Evolutionary conservation across 2,113 vertebrate species (phyloP), one percentile per base, ranked within the genome.

Genomic region (Tylochromis polylepis): DNA sequence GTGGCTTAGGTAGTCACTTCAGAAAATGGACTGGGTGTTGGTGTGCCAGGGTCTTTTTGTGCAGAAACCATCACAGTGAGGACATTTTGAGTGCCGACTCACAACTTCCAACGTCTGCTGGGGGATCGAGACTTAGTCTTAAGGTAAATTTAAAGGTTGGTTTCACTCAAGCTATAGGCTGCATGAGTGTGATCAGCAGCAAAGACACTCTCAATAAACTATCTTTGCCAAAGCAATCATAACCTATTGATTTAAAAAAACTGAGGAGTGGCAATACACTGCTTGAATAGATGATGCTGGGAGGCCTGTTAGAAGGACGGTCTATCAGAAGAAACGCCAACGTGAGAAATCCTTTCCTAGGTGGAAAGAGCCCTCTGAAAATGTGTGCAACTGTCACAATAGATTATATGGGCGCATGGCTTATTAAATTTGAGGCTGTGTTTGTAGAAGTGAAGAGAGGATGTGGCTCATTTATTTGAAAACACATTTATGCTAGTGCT

Each of bases 1-100:
- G 27, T 90, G 87, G 90, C 91, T 91, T 90, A 78, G 91, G 85
- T 81, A 87, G 92, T 92, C 94, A 92, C 93, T 95, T 94, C 93
- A 95, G 92, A 90, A 91, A 92, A 93, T 87, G 77, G 85, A 85
- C 85, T 75, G 9, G 27, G 34, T 46, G 70, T 51, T 46, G 67
- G 67, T 72, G 5, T 46, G 38, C 38, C 8, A 6, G 12, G 43
- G 22, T 16, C 38, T 27, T 46, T 46, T 16, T 49, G 67, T 75
- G 67, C 41, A 29, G 4, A 49, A 49, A 18, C 22, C 24, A 29
- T 49, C 24, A 2, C 15, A 11, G 20, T 55, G 53, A 55, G 53
- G 20, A n/a, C 20, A 55, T n/a, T 24, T 6, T 24, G n/a, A 70
- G 36, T 43, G 36, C 7, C 3, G 4, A 43, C 38, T 43, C 65